These are phyloP conservation scores for Cottoperca gobio DNA, from an alignment of 2,797 vertebrate species.

Conservation along the genomic window DNA sequence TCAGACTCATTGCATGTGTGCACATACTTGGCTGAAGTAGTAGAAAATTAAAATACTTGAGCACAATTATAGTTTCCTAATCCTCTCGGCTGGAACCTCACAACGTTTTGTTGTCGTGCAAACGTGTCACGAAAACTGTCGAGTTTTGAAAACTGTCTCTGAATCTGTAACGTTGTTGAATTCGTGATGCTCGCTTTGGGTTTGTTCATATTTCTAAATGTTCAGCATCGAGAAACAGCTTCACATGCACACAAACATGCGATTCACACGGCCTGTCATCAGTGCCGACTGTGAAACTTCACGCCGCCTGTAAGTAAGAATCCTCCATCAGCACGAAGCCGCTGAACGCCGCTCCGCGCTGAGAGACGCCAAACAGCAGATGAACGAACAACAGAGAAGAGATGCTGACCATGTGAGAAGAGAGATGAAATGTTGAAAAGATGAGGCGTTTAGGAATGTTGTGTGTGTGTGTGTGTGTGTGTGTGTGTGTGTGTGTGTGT, in stretches of 20 bases:
- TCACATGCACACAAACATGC: constrained; percentile 9
- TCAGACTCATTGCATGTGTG: too few relatives aligned
- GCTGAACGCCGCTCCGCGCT: background rate
- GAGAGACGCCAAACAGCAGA: constrained; percentile 20
- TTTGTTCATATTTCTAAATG: background rate
- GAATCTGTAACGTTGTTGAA: too few relatives aligned
- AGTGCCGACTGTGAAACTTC: constrained; percentile 22
- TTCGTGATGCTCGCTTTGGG: too few relatives aligned
- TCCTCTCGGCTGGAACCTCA: background rate
- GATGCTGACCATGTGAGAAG: background rate
- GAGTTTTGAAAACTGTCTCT: background rate
- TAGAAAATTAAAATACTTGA: background rate
- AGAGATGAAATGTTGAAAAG: constrained; percentile 19
- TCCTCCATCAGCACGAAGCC: background rate
- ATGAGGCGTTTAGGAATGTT: constrained; percentile 40
- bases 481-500: constrained; percentile 60
- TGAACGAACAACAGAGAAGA: background rate
- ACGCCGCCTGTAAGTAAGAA: constrained; percentile 39
- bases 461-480: constrained; percentile 39
- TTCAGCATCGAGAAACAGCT: background rate
- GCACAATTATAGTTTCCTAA: background rate
- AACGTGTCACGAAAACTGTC: background rate
- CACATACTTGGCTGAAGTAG: too few relatives aligned
- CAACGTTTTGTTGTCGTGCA: background rate
- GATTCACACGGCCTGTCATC: constrained; percentile 56